Base-by-base conservation (phyloP, 2,113 vertebrate species). In the Promerops cafer region DNA sequence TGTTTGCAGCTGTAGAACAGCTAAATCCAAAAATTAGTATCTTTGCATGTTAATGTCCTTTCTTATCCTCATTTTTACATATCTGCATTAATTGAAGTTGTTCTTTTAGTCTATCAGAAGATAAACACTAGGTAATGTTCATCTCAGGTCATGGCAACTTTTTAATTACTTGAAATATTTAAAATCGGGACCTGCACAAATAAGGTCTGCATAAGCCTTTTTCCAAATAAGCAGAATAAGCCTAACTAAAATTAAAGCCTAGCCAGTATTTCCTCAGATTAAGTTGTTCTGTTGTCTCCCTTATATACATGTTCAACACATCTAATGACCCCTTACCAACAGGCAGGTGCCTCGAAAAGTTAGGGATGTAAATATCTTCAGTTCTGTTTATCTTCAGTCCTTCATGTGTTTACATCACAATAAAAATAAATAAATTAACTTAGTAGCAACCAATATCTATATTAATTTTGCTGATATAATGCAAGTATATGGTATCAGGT, bases 231-330 rank as follows among this genome's bases (percentile, higher is more conserved):
- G 7, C 7, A 56, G 16, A 47, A 26, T 59, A 49, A 61, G 1
- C 26, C 20, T 75, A 61, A 49, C 10, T 53, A 66, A 89, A 74
- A 44, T 20, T 30, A 47, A 94, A 56, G 10, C 12, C 66, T 65
- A 79, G 57, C 5, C 5, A 26, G 49, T 47, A 71, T 61, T 92
- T 20, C 13, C 4, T 66, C 57, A 52, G 17, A 42, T 74, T 53
- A 20, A 59, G 18, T 60, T 69, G 5, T 89, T 54, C 37, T 27
- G 3, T 54, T 77, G 24, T 47, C 3, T 56, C 16, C 1, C 3
- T 72, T 37, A 33, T 7, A 40, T 30, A 40, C 4, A 27, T 0
- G 0, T 56, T 30, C 40, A 61, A 31, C 19, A 33, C 1, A 3
- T 49, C 10, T 47, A 65, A 27, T 33, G 31, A 70, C 13, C 14